Percentiles rank a stretch among this genome's conserved stretches.
Conservation (phyloP, 2,797 vertebrate genomes). For the Nyctibius grandis region DNA sequence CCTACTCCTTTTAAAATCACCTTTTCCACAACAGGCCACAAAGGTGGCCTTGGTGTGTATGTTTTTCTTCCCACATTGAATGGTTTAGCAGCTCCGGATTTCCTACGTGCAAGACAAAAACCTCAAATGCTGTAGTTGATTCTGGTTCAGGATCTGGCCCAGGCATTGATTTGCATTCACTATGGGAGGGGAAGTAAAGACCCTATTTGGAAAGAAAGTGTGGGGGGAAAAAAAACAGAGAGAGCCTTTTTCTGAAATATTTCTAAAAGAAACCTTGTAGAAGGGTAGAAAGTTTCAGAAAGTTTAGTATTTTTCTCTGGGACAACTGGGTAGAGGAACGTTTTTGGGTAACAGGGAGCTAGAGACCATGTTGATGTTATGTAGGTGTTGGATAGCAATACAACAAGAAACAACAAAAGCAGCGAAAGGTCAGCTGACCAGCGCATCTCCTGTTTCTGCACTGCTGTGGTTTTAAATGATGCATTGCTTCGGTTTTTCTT, state of each 20-base stretch:
- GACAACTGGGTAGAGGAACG: neutral
- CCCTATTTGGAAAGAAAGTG: neutral
- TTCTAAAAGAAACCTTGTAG: neutral
- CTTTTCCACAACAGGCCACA: neutral
- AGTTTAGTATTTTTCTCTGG: neutral
- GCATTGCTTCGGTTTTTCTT: neutral
- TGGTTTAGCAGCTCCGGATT: neutral
- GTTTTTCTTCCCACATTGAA: neutral
- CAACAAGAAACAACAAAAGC: neutral
- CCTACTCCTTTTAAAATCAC: neutral
- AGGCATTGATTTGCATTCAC: neutral
- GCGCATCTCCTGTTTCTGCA: neutral
- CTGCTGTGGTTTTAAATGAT: neutral
- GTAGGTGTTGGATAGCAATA: neutral
- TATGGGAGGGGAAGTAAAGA: fast-evolving
- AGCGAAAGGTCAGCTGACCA: neutral
- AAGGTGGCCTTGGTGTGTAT: neutral
- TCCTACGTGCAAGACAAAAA: neutral
- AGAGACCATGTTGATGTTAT: neutral
- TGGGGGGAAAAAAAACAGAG: fast-evolving
- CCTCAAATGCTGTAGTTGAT: neutral
- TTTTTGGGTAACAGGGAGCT: neutral
- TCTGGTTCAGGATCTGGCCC: neutral
- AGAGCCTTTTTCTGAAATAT: neutral
- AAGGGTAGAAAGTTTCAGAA: neutral